Evolutionary conservation across 1,140 invertebrate genomes (phyloP), one percentile per base, ranked within the genome.

Genomic region (Elymnias hypermnestra): DNA sequence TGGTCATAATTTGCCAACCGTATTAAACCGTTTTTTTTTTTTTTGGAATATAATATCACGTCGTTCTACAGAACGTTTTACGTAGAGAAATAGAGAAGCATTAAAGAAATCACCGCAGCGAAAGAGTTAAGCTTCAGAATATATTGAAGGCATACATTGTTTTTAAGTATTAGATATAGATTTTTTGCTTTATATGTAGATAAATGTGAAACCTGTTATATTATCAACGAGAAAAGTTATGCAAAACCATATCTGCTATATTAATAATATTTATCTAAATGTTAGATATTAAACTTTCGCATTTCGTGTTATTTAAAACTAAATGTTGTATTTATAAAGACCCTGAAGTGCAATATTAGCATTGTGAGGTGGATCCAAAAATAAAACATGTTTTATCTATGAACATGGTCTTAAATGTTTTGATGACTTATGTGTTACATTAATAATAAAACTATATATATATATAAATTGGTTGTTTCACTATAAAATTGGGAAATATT

Each of bases 391-490:
- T 37, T 39, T 25, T 38, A 10, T 10, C 41, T 9, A 51, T 14
- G 26, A 43, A 25, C 42, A 39, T 29, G 35, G 39, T n/a, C n/a
- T 35, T 51, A 13, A 63, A 57, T 62, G 56, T 70, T 70, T 64
- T 55, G 66, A 57, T 65, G 46, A 61, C 62, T 63, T 63, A 70
- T 64, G 55, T 69, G 64, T 72, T 72, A 72, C 55, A 57, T 65
- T 55, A 66, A 70, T 26, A 74, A 72, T 19, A n/a, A 70, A 76
- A 66, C 55, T 44, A 61, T 46, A 48, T 63, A 61, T 46, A 48
- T 63, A 45, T 48, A 31, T 26, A 31, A 61, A 50, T 41, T 44
- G 26, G 8, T 29, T 31, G 14, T 45, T 47, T 38, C n/a, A 52
- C 26, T 55, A 10, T 2, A 2, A 15, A 31, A 31, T n/a, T 5